A percentile compares a stretch with the other conserved stretches of the same genome.
Evolutionary conservation across 64 coral and sea anemone species (phyloP).

Genomic region (Acropora yongei): DNA sequence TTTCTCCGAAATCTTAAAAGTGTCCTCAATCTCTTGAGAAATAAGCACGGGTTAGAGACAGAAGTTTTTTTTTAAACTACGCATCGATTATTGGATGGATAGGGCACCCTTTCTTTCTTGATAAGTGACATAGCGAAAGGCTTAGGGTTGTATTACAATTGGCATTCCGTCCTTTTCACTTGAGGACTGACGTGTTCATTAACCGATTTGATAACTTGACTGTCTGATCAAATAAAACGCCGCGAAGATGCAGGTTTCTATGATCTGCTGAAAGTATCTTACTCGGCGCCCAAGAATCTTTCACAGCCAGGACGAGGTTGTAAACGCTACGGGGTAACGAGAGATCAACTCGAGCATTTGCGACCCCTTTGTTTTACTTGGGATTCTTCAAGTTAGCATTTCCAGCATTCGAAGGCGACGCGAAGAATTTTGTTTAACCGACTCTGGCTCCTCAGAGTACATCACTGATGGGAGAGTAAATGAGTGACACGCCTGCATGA

Average conservation of each 20-base stretch:
- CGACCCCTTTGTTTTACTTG: slow-evolving; percentile 80
- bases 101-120: slow-evolving; percentile 41
- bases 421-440: neutral
- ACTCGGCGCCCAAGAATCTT: slow-evolving; percentile 41
- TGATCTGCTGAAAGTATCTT: neutral
- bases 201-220: neutral
- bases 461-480: too few relatives aligned
- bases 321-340: slow-evolving; percentile 10
- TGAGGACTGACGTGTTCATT: slow-evolving; percentile 18
- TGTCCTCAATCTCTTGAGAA: slow-evolving; percentile 25
- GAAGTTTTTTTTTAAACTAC: slow-evolving; percentile 21
- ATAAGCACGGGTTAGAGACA: neutral
- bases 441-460: too few relatives aligned
- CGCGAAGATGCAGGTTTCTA: neutral
- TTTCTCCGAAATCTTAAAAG: slow-evolving; percentile 48
- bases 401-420: neutral
- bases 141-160: neutral
- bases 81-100: slow-evolving; percentile 66
- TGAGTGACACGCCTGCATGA: too few relatives aligned
- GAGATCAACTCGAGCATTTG: slow-evolving; percentile 44
- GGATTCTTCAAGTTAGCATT: neutral
- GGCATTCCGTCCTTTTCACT: slow-evolving; percentile 24
- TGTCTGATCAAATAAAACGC: neutral
- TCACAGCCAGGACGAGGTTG: slow-evolving; percentile 41
- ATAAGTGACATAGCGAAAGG: slow-evolving; percentile 25